Base-by-base conservation (phyloP, 2,888 invertebrate genomes). In the Polydrusus pterygomalis region DNA sequence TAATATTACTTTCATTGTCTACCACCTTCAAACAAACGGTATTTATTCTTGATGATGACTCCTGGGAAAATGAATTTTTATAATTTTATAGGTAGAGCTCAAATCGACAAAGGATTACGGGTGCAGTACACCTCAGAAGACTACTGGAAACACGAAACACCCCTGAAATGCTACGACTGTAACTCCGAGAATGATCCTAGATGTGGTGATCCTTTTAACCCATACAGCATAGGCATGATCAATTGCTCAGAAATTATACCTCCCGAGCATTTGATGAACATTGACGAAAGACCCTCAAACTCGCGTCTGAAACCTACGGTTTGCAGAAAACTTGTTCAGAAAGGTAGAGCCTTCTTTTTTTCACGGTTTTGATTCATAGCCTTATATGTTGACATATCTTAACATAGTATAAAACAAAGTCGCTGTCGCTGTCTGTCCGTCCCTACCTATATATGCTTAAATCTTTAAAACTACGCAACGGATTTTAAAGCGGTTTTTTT, bases 111-210 rank as follows among this genome's bases (percentile, higher is more conserved):
- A n/a, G n/a, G n/a, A n/a, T n/a, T n/a, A 34, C n/a, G 62, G n/a
- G 43, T 75, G 0, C 25, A 64, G 2, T 75, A 67, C 51, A 62
- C 62, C 1, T 43, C 70, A 38, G 71, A 75, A n/a, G 68, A 71
- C 43, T 71, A 75, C 49, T 69, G 68, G 63, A 72, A 69, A 63
- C 40, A 43, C 10, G 73, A 73, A 40, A 49, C 49, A 43, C 68
- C 78, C 17, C 91, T 95, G 78, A 89, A 92, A 82, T 97, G 97
- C 87, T 97, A 96, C 86, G 93, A 96, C 83, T 97, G 97, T 88
- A 97, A 97, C 89, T 97, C 97, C 76, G 94, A 92, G 78, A 96
- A 92, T 85, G 96, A 97, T 87, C 94, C 95, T 45, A 92, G 96
- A 81, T 97, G 97, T 84, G 96, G 94, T 0, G 95, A 96, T 84